Evolutionary conservation across 1,140 invertebrate species (phyloP), one percentile per base, ranked within the genome.

Genomic region (Drosophila nigrodunni): DNA sequence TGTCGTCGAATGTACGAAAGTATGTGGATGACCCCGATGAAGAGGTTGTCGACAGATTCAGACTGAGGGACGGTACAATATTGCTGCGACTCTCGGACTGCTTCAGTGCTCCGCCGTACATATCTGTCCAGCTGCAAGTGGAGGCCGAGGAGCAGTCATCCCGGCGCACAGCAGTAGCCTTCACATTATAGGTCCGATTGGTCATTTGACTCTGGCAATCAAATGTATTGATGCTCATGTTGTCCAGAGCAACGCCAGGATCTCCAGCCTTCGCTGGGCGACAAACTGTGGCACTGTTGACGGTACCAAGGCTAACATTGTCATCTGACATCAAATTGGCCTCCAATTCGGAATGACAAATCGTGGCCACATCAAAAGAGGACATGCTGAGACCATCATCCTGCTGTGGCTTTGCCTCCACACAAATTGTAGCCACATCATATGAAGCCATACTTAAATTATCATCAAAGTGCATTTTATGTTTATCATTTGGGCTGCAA

Each of bases 91-190:
- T 73, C 47, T 78, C 80, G 0, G 79, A 50, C 0, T 35, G 52
- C 46, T 87, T 46, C 8, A 86, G 21, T 6, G 75, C 78, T 0
- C 52, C 66, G n/a, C 68, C 65, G 15, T 87, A 86, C 82, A 82
- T 82, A 3, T 74, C 77, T 0, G 69, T 65, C 83, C 83, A 88
- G 52, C 85, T 88, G 39, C 80, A 83, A 2, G 69, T 71, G 25
- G 83, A 87, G 2, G 64, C 47, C n/a, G 83, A 88, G 8, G 77
- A 74, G 47, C 47, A 44, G 11, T 80, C 73, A 3, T 67, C 50
- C 9, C 47, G 50, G 3, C 65, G 60, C 6, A 62, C 35, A 4
- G 59, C 55, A 7, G 37, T 37, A 5, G 18, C 47, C 8, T 67
- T 70, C 2, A 80, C 0, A 5, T 77, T 55, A 21, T 69, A 89